Conservation (phyloP, 2,888 invertebrate genomes). For the Criorhina ranunculi region DNA sequence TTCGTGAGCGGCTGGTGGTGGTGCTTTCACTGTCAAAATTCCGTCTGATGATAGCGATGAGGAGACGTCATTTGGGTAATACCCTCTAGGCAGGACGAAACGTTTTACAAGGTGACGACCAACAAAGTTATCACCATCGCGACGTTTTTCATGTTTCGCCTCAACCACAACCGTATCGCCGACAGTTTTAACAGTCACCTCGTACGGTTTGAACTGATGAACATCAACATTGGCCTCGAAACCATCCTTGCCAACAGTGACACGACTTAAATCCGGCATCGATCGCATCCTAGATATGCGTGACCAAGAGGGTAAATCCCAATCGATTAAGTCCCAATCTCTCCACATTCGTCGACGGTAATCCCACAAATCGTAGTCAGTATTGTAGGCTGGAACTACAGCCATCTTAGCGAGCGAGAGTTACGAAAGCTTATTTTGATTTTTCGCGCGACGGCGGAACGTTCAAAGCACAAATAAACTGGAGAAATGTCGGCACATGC, state of each 20-base stretch:
- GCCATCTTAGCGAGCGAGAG: slow-evolving; percentile 79
- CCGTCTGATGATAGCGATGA: slow-evolving; percentile 89
- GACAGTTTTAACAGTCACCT: slow-evolving; percentile 88
- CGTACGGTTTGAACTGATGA: slow-evolving; percentile 88
- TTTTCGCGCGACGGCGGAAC: slow-evolving; percentile 32
- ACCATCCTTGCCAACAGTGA: slow-evolving; percentile 87
- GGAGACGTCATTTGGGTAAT: slow-evolving; percentile 89
- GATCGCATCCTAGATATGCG: slow-evolving; percentile 83
- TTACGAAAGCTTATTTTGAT: slow-evolving; percentile 33
- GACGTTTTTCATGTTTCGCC: slow-evolving; percentile 89
- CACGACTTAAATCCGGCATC: slow-evolving; percentile 83
- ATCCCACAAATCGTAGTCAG: slow-evolving; percentile 83
- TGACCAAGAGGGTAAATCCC: slow-evolving; percentile 83
- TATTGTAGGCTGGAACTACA: slow-evolving; percentile 81
- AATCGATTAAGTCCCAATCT: slow-evolving; percentile 83
- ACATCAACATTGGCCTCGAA: slow-evolving; percentile 89
- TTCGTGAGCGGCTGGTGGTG: slow-evolving; percentile 86
- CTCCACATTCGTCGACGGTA: slow-evolving; percentile 83
- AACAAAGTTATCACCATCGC: slow-evolving; percentile 90
- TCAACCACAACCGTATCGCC: slow-evolving; percentile 88
- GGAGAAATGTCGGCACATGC: slow-evolving; percentile 78
- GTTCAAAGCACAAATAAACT: slow-evolving; percentile 82
- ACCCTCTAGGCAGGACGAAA: slow-evolving; percentile 88
- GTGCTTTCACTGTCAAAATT: slow-evolving; percentile 90
- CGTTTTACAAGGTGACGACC: slow-evolving; percentile 92